Evolutionary conservation across 2,113 vertebrate genomes (phyloP), one percentile per base, ranked within the genome.

Genomic region (Macquaria australasica): DNA sequence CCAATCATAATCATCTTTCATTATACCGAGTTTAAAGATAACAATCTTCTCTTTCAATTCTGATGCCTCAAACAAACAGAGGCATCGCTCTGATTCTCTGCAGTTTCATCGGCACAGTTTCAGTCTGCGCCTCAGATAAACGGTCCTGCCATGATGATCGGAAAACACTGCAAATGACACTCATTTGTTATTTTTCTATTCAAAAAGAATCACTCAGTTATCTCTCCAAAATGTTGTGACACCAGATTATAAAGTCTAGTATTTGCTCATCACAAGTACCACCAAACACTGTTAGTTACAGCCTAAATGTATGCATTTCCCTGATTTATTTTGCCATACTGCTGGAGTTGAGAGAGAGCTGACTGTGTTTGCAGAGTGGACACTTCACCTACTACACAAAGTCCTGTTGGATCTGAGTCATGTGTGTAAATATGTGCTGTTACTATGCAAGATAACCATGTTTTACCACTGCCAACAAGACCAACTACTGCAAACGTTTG

Each of bases 391-490:
- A 12, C 18, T 2, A 25, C 60, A 74, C 15, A 50, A 81, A 3
- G 14, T 85, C 85, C 80, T 76, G 18, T 70, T 87, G 87, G 62
- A 66, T 10, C 50, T 7, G 14, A 0, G 77, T 48, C 82, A 60
- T 1, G 0, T 10, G 8, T 70, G 77, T 12, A 69, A 82, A 82
- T 25, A 77, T 56, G 41, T 15, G 23, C 20, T 2, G 20, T 20
- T 59, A 39, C 9, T 3, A 55, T 6, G 23, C 56, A 81, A 12
- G 4, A 23, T 8, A 6, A 28, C 16, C 1, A 6, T 1, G 16
- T 67, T 58, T 63, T 5, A n/a, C 28, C 3, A 63, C 56, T 7
- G 5, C n/a, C 34, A 73, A 60, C 41, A 0, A 73, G 23, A 64
- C 8, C 1, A 66, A 41, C 28, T 50, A 12, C 6, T 28, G 23